Percentiles rank a stretch among this genome's conserved stretches.
phyloP scores from a whole-genome alignment of 2,888 invertebrate genomes.

The Apamea epomidion region DNA sequence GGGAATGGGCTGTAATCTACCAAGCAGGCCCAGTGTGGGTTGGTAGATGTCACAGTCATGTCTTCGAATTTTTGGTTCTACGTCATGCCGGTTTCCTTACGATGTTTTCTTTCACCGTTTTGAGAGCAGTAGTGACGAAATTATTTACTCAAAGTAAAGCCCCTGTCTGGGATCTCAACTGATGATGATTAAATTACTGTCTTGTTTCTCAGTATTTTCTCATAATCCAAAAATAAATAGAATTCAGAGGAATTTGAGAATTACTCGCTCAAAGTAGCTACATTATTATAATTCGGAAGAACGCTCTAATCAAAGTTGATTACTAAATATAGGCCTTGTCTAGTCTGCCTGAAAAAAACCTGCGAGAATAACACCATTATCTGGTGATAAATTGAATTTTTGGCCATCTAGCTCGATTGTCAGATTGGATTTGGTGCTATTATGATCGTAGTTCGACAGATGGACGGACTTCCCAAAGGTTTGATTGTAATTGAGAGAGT shows the following conservation, averaged over 20 bases:
- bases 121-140: too few relatives aligned
- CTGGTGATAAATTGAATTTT: slow-evolving; percentile 32
- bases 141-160: too few relatives aligned
- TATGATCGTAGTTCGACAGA: slow-evolving; percentile 13
- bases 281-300: background rate
- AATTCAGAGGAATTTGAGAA: background rate
- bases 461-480: background rate
- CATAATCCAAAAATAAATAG: background rate
- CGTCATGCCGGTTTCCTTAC: too few relatives aligned
- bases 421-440: slow-evolving; percentile 23
- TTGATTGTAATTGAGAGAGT: slow-evolving; percentile 6
- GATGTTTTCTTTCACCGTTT: too few relatives aligned
- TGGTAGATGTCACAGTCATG: too few relatives aligned
- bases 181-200: background rate
- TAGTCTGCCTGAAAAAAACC: slow-evolving; percentile 3
- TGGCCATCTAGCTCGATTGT: background rate
- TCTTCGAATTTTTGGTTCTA: background rate
- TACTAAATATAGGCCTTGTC: background rate
- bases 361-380: slow-evolving; percentile 13
- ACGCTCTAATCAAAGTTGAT: slow-evolving; percentile 3
- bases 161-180: background rate
- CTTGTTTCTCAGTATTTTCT: background rate
- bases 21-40: too few relatives aligned
- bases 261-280: background rate
- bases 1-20: background rate